Base-by-base conservation (phyloP, 30 jellyfish, hydroid and myxozoan genomes). In the Pseudorhiza aurosa region DNA sequence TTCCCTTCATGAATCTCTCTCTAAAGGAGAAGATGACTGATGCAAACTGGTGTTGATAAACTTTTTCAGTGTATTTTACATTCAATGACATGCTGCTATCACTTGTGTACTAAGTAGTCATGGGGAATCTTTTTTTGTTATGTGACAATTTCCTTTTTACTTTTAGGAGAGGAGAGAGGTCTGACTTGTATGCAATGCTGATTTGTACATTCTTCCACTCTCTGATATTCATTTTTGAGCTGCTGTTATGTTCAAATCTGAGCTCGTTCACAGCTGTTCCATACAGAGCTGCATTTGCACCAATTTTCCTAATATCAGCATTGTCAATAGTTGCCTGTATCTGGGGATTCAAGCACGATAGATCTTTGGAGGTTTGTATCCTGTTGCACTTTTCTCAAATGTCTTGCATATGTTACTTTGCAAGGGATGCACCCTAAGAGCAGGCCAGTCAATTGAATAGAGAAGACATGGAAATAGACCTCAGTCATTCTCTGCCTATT, bases 341-440 rank as follows among this genome's bases (percentile, higher is more conserved):
- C 47, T 94, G 99, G 99, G 97, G 97, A 0, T 94, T 77, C 81
- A 74, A 87, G 36, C 96, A 94, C 77, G 99, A 94, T 37, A 36
- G 99, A 27, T 88, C 96, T 25, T 69, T 94, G 1, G 99, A 94
- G 97, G 99, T 92, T 7, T 17, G 67, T 1, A 15, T 12, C 7
- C 50, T 12, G 12, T 39, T 7, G 12, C 12, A 5, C 12, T 5
- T 39, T n/a, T n/a, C n/a, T n/a, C n/a, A n/a, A n/a, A n/a, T n/a
- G n/a, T n/a, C n/a, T n/a, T n/a, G n/a, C n/a, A n/a, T n/a, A n/a
- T n/a, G n/a, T n/a, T n/a, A n/a, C n/a, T n/a, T n/a, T n/a, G n/a
- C n/a, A n/a, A n/a, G n/a, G n/a, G n/a, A n/a, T n/a, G n/a, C n/a
- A n/a, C n/a, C n/a, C n/a, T n/a, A n/a, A n/a, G n/a, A n/a, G n/a